A percentile compares a stretch with the other conserved stretches of the same genome.
Conservation (phyloP, 2,797 vertebrate genomes). For the Sebastes diploproa region DNA sequence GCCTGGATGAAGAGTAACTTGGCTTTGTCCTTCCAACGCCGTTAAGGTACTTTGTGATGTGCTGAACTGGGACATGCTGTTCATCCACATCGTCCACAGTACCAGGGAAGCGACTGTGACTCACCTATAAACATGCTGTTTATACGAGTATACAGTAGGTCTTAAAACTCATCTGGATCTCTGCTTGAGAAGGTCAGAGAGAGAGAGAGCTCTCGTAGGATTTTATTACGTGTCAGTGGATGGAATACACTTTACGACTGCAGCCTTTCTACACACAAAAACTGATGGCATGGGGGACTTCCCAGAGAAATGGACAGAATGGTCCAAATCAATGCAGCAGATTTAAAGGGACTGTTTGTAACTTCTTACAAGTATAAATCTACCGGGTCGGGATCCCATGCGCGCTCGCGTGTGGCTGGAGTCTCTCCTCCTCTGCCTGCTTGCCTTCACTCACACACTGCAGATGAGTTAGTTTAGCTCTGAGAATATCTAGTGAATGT, state of each 20-base stretch:
- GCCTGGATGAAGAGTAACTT: constrained; percentile 91
- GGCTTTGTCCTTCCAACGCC: constrained; percentile 87
- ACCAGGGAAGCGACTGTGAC: constrained; percentile 83
- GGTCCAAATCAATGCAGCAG: background rate
- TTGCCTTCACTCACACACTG: no score
- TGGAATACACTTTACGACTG: background rate
- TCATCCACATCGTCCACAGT: constrained; percentile 86
- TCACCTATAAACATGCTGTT: constrained; percentile 72
- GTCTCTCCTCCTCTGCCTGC: no score
- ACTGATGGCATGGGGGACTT: background rate
- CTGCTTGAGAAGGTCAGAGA: background rate
- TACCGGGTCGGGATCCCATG: no score
- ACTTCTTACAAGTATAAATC: no score
- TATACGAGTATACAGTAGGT: background rate
- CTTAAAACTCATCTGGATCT: constrained; percentile 5
- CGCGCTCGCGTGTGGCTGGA: no score
- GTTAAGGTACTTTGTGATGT: constrained; percentile 85
- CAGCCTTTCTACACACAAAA: background rate
- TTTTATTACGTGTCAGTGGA: background rate
- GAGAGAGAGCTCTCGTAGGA: background rate
- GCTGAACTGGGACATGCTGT: constrained; percentile 77
- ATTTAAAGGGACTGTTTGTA: background rate
- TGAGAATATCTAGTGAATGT: no score
- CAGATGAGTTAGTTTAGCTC: no score
- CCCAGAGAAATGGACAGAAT: background rate